A percentile compares a stretch with the other conserved stretches of the same genome.
phyloP scores from a whole-genome alignment of 1,140 invertebrate species.

The Caerostris extrusa region DNA sequence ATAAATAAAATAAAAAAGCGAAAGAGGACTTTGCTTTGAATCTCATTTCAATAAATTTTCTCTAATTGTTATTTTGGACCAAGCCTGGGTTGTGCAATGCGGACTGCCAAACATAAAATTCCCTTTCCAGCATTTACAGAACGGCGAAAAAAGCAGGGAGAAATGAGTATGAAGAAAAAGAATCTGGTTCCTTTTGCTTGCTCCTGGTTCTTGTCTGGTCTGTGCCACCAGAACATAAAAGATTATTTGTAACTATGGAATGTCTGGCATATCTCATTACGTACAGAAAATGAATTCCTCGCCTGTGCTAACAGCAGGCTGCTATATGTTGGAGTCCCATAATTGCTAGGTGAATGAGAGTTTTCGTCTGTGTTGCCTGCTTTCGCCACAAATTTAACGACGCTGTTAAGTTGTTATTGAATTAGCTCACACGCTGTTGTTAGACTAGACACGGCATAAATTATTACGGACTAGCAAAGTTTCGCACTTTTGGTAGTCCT shows the following conservation, averaged over 20 bases:
- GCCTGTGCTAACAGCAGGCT: conserved; percentile 7
- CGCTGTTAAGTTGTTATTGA: conserved; percentile 51
- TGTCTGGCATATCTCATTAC: conserved; percentile 47
- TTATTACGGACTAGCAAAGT: not conserved
- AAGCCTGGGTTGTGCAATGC: not conserved
- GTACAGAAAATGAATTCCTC: conserved; percentile 41
- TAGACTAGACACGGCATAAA: not conserved
- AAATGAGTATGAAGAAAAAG: conserved; percentile 17
- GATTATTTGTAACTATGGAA: conserved; percentile 47
- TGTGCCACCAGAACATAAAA: conserved; percentile 4
- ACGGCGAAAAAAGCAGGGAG: not conserved
- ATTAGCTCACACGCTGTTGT: not conserved
- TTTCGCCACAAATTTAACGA: conserved; percentile 39
- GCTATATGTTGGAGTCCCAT: not conserved
- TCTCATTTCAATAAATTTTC: conserved; percentile 76
- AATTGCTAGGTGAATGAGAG: conserved; percentile 40
- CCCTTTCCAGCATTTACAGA: not conserved
- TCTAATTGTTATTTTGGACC: conserved; percentile 68
- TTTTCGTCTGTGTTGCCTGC: conserved; percentile 32
- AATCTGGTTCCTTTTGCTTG: not conserved
- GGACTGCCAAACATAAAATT: not conserved
- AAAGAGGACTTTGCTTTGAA: conserved; percentile 1
- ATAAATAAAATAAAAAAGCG: too few species aligned
- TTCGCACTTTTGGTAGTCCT: not conserved
- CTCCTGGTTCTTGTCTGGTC: conserved; percentile 17